phyloP scores from a whole-genome alignment of 2,888 invertebrate genomes.

The Cantharis nigra region DNA sequence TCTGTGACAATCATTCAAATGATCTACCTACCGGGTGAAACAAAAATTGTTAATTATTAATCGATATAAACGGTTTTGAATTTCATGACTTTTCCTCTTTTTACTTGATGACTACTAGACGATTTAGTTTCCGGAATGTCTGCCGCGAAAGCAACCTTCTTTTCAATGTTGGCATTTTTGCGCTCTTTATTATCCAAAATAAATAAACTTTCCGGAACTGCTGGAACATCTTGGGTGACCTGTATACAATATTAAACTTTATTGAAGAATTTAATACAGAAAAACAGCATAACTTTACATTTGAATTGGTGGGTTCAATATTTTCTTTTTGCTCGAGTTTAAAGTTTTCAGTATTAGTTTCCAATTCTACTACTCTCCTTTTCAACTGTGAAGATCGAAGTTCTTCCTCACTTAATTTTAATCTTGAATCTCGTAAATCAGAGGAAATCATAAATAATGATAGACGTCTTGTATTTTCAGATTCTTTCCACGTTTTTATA shows the following conservation, averaged over 20 bases:
- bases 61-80: neutral
- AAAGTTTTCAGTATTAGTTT: neutral
- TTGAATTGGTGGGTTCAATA: neutral
- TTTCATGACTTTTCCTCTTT: constrained; percentile 1
- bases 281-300: neutral
- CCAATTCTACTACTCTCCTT: neutral
- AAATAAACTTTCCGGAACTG: neutral
- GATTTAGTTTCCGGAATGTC: neutral
- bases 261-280: neutral
- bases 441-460: neutral
- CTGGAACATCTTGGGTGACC: neutral
- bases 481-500: neutral
- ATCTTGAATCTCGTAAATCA: neutral
- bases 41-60: neutral
- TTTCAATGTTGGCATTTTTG: neutral
- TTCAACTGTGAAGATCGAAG: neutral
- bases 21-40: neutral
- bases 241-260: neutral
- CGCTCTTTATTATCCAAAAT: neutral
- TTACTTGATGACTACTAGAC: neutral
- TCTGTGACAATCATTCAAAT: neutral
- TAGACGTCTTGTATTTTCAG: neutral
- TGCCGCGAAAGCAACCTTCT: neutral
- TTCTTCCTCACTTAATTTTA: neutral
- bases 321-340: neutral